Evolutionary conservation across 2,888 invertebrate species (phyloP).

Genomic region (Epicampocera succincta): DNA sequence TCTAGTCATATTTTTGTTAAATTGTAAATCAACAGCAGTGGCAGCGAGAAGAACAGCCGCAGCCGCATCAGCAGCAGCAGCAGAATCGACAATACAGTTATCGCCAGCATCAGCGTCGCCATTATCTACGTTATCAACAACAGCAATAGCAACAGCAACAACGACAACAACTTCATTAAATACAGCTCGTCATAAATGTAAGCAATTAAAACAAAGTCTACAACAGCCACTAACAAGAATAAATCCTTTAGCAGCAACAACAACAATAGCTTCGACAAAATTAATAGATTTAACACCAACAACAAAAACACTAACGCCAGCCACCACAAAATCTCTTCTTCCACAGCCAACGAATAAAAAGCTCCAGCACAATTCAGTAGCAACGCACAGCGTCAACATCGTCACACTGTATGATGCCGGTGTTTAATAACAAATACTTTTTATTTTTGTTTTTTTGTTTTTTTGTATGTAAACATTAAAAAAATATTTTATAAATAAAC

Average conservation of each 20-base stretch:
- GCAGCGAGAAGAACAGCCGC: slow-evolving; percentile 13
- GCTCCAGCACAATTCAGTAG: slow-evolving; percentile 18
- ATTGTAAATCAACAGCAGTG: slow-evolving; percentile 66
- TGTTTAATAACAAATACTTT: slow-evolving; percentile 36
- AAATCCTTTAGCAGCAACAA: slow-evolving; percentile 24
- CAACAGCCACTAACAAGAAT: slow-evolving; percentile 22
- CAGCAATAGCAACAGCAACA: slow-evolving; percentile 8
- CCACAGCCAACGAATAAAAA: slow-evolving; percentile 9
- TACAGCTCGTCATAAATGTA: slow-evolving; percentile 41
- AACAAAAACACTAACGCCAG: not conserved
- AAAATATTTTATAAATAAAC: slow-evolving; percentile 18
- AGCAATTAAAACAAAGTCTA: slow-evolving; percentile 47
- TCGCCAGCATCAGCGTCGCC: not conserved
- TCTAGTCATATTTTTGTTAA: slow-evolving; percentile 71
- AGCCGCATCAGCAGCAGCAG: slow-evolving; percentile 19
- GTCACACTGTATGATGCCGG: slow-evolving; percentile 7
- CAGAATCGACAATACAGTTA: slow-evolving; percentile 6
- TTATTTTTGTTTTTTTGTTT: not conserved
- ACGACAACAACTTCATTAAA: slow-evolving; percentile 23
- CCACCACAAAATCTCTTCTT: slow-evolving; percentile 1
- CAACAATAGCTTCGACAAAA: not conserved
- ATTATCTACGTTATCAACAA: not conserved
- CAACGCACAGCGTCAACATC: slow-evolving; percentile 20
- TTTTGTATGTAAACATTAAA: slow-evolving; percentile 11
- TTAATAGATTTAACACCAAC: slow-evolving; percentile 4